Conservation (phyloP, 2,113 vertebrate genomes). For the Abramis brama region DNA sequence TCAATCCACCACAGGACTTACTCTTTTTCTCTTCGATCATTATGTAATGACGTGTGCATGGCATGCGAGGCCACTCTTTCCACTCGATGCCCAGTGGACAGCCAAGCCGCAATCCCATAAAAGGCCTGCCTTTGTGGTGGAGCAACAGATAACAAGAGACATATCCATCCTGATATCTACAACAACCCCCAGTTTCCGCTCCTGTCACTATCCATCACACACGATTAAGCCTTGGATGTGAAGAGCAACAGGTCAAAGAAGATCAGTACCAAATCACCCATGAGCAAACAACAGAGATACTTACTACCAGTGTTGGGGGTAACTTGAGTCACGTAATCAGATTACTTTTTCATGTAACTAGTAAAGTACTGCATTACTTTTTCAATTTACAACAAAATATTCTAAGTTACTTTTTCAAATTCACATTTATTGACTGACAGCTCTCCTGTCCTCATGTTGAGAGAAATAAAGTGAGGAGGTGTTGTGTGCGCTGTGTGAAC, state of each 20-base stretch:
- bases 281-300: slow-evolving; percentile 26
- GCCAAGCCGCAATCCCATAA: not conserved
- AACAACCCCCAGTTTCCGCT: not conserved
- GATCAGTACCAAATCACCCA: not conserved
- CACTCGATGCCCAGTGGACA: not conserved
- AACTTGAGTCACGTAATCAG: not conserved
- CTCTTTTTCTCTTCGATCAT: not conserved
- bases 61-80: not conserved
- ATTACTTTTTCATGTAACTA: not conserved
- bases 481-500: too few relatives aligned
- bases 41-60: not conserved
- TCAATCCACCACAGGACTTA: not conserved
- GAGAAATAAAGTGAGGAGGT: too few relatives aligned
- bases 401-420: too few relatives aligned
- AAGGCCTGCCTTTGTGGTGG: not conserved
- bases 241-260: not conserved
- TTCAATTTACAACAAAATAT: too few relatives aligned
- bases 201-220: slow-evolving; percentile 15
- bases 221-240: not conserved
- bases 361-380: not conserved
- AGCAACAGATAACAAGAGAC: not conserved
- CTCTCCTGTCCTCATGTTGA: too few relatives aligned
- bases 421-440: too few relatives aligned
- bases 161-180: slow-evolving; percentile 3
- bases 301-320: not conserved